Conservation (phyloP, 2,113 vertebrate genomes). For the Eptesicus fuscus region DNA sequence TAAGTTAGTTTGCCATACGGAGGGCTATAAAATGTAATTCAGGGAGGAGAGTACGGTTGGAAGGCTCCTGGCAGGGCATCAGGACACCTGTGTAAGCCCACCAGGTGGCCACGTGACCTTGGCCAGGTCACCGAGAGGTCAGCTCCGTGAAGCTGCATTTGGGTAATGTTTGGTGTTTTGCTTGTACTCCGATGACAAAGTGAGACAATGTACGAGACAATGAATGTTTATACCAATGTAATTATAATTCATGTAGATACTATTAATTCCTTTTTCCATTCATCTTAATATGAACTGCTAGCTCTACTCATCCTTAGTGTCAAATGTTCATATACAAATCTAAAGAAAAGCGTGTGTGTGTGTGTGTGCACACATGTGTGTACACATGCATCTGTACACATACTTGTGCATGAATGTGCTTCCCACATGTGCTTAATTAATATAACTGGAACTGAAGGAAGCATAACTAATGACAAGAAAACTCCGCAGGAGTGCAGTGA, state of each 20-base stretch:
- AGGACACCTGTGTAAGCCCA: background rate
- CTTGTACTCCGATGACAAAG: background rate
- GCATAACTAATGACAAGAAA: background rate
- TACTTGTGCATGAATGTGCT: background rate
- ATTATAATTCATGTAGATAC: background rate
- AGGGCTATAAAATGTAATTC: conserved; percentile 13
- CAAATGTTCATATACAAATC: background rate
- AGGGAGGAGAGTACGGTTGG: background rate
- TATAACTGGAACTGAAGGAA: conserved; percentile 21
- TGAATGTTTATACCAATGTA: background rate
- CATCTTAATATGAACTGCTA: background rate
- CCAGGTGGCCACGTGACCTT: background rate
- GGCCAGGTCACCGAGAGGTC: background rate
- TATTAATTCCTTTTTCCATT: background rate
- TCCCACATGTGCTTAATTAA: background rate
- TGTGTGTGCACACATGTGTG: no score
- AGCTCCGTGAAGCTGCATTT: background rate
- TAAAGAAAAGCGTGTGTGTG: background rate
- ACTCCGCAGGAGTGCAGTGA: conserved; percentile 6
- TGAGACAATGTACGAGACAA: background rate
- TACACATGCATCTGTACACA: background rate
- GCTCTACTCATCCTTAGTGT: background rate
- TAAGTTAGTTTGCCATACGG: background rate
- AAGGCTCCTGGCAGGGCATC: background rate
- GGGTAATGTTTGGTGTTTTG: background rate